Evolutionary conservation across 2,113 vertebrate species (phyloP).

Genomic region (Asarcornis scutulata): DNA sequence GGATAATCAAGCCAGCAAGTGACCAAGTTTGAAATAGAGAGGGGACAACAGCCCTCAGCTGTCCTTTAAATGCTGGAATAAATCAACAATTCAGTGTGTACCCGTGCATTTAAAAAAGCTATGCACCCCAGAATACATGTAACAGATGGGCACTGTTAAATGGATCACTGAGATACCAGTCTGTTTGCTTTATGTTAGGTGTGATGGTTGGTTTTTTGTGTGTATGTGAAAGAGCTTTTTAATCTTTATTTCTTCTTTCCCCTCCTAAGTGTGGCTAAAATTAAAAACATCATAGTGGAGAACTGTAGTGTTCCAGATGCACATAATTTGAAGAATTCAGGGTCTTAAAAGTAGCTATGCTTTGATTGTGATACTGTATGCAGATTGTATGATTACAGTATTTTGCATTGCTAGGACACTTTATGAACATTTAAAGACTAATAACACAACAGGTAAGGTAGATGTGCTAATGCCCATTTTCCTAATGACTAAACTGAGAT

Average conservation of each 20-base stretch:
- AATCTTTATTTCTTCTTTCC: constrained; percentile 26
- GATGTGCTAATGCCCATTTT: constrained; percentile 60
- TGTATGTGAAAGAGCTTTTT: neutral
- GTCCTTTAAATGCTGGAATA: neutral
- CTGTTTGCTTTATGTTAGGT: neutral
- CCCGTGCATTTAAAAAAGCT: neutral
- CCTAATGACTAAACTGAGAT: constrained; percentile 64
- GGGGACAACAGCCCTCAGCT: neutral
- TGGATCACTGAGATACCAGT: neutral
- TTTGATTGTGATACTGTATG: constrained; percentile 50
- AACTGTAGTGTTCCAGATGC: constrained; percentile 22
- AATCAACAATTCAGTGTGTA: neutral
- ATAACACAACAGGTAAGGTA: constrained; percentile 46
- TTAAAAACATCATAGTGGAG: constrained; percentile 8
- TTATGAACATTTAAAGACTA: constrained; percentile 49
- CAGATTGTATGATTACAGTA: constrained; percentile 51
- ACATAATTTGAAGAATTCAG: constrained; percentile 31
- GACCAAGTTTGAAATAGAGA: neutral
- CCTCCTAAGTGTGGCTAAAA: constrained; percentile 9
- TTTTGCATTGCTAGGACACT: constrained; percentile 51
- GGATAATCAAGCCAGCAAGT: neutral
- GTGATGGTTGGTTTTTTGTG: neutral
- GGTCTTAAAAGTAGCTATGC: constrained; percentile 33
- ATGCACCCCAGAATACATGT: neutral
- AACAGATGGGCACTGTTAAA: neutral